These are phyloP conservation scores for Leucozona laternaria DNA, from an alignment of 2,888 invertebrate genomes.

Conservation along the genomic window DNA sequence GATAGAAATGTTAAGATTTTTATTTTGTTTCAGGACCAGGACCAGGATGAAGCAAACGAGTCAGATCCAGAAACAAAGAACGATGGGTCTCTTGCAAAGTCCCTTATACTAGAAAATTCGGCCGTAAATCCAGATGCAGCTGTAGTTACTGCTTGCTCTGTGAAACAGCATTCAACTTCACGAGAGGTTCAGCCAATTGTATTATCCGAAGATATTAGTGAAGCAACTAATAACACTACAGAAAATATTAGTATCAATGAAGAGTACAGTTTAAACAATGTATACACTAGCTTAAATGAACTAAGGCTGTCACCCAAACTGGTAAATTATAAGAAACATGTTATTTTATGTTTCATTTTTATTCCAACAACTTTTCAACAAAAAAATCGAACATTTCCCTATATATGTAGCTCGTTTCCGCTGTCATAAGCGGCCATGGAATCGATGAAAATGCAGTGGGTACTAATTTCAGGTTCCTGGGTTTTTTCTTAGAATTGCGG, in stretches of 20 bases:
- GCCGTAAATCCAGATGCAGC: conserved; percentile 30
- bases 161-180: conserved; percentile 34
- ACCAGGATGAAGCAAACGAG: conserved; percentile 83
- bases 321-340: conserved; percentile 77
- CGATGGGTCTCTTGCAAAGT: conserved; percentile 80
- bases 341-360: neutral
- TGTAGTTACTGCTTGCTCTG: conserved; percentile 26
- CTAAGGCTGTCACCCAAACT: conserved; percentile 80
- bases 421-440: too few relatives aligned
- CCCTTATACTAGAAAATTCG: conserved; percentile 50
- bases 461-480: too few relatives aligned
- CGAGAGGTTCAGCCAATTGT: conserved; percentile 70
- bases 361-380: neutral
- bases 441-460: too few relatives aligned
- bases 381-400: neutral
- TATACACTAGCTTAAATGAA: conserved; percentile 80
- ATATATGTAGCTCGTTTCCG: too few relatives aligned
- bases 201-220: conserved; percentile 68
- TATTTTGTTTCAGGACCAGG: conserved; percentile 80
- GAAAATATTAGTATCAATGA: conserved; percentile 65
- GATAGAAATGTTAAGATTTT: neutral
- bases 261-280: conserved; percentile 80
- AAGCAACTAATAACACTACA: conserved; percentile 74
- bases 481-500: too few relatives aligned
- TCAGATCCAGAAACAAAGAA: conserved; percentile 81